A percentile compares a stretch with the other conserved stretches of the same genome.
phyloP scores from a whole-genome alignment of 1,140 invertebrate species.

The Rhopalosiphum padi region DNA sequence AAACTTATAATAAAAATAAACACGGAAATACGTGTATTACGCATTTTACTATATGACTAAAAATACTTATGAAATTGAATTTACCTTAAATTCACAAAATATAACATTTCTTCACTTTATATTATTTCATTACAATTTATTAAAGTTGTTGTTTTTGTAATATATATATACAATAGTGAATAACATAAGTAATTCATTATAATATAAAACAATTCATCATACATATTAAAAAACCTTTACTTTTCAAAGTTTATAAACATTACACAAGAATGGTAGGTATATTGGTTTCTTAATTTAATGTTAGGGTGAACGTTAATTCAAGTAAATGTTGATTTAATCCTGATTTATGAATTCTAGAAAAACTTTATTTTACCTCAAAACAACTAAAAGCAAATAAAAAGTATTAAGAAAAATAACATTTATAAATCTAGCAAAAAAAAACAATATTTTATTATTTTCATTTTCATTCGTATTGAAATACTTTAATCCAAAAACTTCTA shows the following conservation, averaged over 20 bases:
- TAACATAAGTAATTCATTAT: background rate
- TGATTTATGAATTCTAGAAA: constrained; percentile 35
- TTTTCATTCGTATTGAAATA: background rate
- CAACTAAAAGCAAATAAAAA: constrained; percentile 22
- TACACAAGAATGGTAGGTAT: background rate
- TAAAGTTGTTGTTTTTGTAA: background rate
- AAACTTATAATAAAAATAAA: background rate
- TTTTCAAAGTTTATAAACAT: background rate
- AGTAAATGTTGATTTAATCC: background rate
- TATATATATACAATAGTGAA: background rate
- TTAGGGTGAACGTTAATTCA: constrained; percentile 27
- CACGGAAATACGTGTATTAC: background rate
- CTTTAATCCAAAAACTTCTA: background rate
- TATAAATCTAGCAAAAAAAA: background rate
- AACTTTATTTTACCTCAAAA: constrained; percentile 22
- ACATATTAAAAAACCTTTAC: background rate
- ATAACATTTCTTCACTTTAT: background rate
- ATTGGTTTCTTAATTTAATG: constrained; percentile 22
- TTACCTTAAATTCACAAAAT: background rate
- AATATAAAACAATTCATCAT: background rate
- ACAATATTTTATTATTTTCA: background rate
- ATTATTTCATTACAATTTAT: background rate
- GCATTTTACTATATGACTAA: background rate
- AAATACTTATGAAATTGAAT: background rate
- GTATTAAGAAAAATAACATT: background rate